Base-by-base conservation (phyloP, 35 echinoderm and acorn worm species). In the Ophiothrix spiculata region DNA sequence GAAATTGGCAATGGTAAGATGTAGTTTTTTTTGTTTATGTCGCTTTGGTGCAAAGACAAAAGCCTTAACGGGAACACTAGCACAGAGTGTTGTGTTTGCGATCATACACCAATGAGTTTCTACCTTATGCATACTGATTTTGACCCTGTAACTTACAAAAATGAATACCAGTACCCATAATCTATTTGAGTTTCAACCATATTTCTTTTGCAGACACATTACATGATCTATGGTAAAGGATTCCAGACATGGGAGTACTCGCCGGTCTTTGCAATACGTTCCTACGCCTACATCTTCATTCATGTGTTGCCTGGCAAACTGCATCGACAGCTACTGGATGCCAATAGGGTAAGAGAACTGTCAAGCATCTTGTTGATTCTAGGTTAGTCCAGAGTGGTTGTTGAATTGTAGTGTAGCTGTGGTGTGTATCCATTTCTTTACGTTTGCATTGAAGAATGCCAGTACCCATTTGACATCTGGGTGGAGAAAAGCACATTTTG, bases 201-300 rank as follows among this genome's bases (percentile, higher is more conserved):
- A n/a, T n/a, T n/a, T n/a, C n/a, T n/a, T n/a, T 91, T 86, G 17
- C 86, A 98, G 95, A 89, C 86, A 17, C 95, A 98, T 88, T 94
- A 80, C 39, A 79, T 98, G 19, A 83, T 93, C 12, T 98, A 91
- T 86, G 95, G 95, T 3, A 82, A 84, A 40, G 95, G 95, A 23
- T 98, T 98, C 45, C 95, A 98, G 86, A 98, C 95, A 0, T 98
- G 95, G 95, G 95, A 98, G 75, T 98, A 98, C 60, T 98, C 95
- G 0, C 95, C 95, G 23, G 83, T 42, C 35, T 98, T 93, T 79
- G 95, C 95, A 11, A 93, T 98, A 23, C 88, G 95, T 13, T 98
- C 95, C 21, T 98, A 98, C 89, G 88, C 95, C 25, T 98, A 98
- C 56, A 16, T 98, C 39, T 81, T 93, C 29, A 75, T 98, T 14